A percentile compares a stretch with the other conserved stretches of the same genome.
Conservation (phyloP, 1,140 invertebrate genomes). For the Sarcophaga peregrina region DNA sequence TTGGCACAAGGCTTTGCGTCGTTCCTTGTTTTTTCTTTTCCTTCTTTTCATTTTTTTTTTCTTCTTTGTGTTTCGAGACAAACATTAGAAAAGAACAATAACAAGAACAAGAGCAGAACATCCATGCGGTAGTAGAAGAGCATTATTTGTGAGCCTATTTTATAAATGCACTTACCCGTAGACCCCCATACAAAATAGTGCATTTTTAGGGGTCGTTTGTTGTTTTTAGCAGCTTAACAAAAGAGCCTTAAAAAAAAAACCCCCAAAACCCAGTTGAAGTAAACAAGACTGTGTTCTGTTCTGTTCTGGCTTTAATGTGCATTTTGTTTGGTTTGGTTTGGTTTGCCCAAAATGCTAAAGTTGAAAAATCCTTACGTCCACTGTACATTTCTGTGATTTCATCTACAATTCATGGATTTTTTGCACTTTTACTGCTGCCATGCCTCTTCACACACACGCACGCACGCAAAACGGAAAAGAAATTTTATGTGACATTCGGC, state of each 20-base stretch:
- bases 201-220: slow-evolving; percentile 23
- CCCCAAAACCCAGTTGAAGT: not conserved
- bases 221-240: not conserved
- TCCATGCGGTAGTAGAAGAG: not conserved
- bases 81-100: not conserved
- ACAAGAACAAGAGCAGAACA: not conserved
- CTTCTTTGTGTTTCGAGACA: not conserved
- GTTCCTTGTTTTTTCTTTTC: too few relatives aligned
- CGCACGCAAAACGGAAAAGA: slow-evolving; percentile 5
- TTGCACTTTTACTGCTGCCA: not conserved
- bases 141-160: slow-evolving; percentile 29
- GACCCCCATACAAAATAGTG: not conserved
- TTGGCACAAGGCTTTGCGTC: slow-evolving; percentile 28
- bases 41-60: not conserved
- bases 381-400: slow-evolving; percentile 26
- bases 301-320: not conserved
- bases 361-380: slow-evolving; percentile 31
- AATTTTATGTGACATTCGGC: slow-evolving; percentile 33
- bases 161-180: slow-evolving; percentile 28
- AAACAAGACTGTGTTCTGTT: not conserved
- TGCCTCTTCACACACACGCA: not conserved
- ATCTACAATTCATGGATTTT: slow-evolving; percentile 30
- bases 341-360: slow-evolving; percentile 18
- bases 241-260: not conserved
- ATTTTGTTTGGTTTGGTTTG: not conserved